Percentiles rank a stretch among this genome's conserved stretches.
Evolutionary conservation across 1,140 invertebrate species (phyloP).

Genomic region (Drosophila subobscura): DNA sequence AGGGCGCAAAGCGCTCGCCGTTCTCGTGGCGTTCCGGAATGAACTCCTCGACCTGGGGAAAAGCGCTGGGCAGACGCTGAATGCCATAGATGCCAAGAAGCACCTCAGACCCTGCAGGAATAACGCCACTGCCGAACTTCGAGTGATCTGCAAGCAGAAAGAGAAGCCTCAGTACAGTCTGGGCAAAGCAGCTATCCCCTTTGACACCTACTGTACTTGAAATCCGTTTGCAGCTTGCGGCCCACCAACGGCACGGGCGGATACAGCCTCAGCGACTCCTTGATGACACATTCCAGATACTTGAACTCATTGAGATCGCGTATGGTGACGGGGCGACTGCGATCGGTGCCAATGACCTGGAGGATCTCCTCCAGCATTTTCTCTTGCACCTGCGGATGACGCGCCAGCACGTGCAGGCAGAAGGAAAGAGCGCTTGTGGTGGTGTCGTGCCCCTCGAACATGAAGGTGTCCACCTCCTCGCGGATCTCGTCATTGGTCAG

Average conservation of each 20-base stretch:
- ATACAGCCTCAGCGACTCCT: slow-evolving; percentile 88
- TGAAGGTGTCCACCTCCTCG: slow-evolving; percentile 89
- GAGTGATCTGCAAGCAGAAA: slow-evolving; percentile 46
- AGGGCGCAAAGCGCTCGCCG: slow-evolving; percentile 82
- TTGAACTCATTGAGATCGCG: slow-evolving; percentile 86
- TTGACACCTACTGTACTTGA: slow-evolving; percentile 64
- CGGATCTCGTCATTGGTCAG: slow-evolving; percentile 87
- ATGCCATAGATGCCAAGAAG: slow-evolving; percentile 71
- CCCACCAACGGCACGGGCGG: slow-evolving; percentile 86
- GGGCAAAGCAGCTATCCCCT: neutral
- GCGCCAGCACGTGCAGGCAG: slow-evolving; percentile 55
- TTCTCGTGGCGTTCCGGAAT: slow-evolving; percentile 87
- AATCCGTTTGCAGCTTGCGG: slow-evolving; percentile 88
- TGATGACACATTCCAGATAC: slow-evolving; percentile 89
- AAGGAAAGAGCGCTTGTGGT: slow-evolving; percentile 71
- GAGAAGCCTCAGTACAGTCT: neutral
- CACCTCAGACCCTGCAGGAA: slow-evolving; percentile 67
- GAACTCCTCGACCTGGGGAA: slow-evolving; percentile 82
- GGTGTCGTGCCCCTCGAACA: slow-evolving; percentile 86
- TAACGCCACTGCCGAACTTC: slow-evolving; percentile 35
- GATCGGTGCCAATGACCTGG: slow-evolving; percentile 83
- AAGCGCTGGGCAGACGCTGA: slow-evolving; percentile 20
- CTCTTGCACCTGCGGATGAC: slow-evolving; percentile 63
- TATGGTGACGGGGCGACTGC: slow-evolving; percentile 80
- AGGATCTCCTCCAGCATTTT: slow-evolving; percentile 76